Base-by-base conservation (phyloP, 2,888 invertebrate genomes). In the Euproctis similis region DNA sequence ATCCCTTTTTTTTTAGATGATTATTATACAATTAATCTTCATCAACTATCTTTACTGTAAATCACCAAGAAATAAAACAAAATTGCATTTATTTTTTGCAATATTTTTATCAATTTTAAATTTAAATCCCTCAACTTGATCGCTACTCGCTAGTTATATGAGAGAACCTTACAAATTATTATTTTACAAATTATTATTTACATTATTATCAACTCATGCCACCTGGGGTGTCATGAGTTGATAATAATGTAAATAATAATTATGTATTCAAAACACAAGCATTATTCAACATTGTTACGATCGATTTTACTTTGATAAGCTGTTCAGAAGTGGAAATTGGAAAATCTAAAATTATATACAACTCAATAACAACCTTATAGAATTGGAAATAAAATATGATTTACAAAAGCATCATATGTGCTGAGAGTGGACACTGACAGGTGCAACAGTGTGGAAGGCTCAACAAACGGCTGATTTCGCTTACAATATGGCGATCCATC, bases 401-500 rank as follows among this genome's bases (percentile, higher is more conserved):
- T 30, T 34, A 1, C 6, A 12, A 13, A n/a, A n/a, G n/a, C n/a
- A n/a, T n/a, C n/a, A n/a, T n/a, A n/a, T n/a, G n/a, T n/a, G n/a
- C n/a, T n/a, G n/a, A 39, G 34, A 41, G 45, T 45, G 45, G 49
- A 34, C 45, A 45, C 48, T 42, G 48, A 45, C 60, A 63, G 73
- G 73, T 73, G 78, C 76, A 72, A 61, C 76, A 69, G 78, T 60
- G 80, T 72, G 77, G 76, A 80, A 78, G 67, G 73, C 64, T 64
- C 66, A 66, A 76, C 78, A 73, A 76, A 43, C 50, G 50, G 73
- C 69, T 69, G 78, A 76, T 76, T 73, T 73, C 69, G 61, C 67
- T 65, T 66, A 71, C 77, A 78, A 70, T 77, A 80, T 77, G 80
- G 76, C 67, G 70, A 71, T 68, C 70, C 69, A 75, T 77, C 76